Conservation (phyloP, 2,888 invertebrate genomes). For the Eretmocerus hayati region DNA sequence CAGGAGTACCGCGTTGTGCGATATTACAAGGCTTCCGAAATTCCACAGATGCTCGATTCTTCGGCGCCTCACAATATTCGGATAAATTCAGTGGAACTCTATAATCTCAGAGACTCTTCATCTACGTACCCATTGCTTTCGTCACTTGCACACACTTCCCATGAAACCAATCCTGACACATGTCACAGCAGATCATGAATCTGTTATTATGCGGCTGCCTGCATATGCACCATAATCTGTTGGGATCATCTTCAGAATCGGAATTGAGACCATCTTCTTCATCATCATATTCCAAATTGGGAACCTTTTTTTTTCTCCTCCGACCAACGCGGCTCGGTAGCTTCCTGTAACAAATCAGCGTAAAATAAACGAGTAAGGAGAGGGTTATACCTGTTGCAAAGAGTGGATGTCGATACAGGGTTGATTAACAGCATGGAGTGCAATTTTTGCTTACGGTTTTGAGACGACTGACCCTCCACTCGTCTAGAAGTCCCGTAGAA, state of each 20-base stretch:
- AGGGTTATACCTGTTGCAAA: no score
- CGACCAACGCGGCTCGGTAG: constrained; percentile 11
- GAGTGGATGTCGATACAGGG: no score
- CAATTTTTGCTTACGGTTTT: no score
- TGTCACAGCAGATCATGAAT: constrained; percentile 96
- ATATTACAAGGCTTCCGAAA: no score
- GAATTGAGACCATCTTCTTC: constrained; percentile 53
- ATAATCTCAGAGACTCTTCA: no score
- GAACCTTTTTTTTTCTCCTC: constrained; percentile 22
- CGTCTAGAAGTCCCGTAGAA: no score
- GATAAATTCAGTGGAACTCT: no score
- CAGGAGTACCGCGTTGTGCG: no score
- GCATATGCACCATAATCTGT: constrained; percentile 91
- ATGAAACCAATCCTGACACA: constrained; percentile 95
- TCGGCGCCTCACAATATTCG: no score
- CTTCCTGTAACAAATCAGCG: constrained; percentile 21
- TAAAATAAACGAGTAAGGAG: background rate
- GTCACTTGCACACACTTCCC: constrained; percentile 95
- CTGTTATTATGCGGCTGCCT: constrained; percentile 90
- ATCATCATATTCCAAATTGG: constrained; percentile 47
- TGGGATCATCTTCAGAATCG: constrained; percentile 89
- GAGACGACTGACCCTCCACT: no score
- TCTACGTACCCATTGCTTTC: constrained; percentile 69
- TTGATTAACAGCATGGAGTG: no score
- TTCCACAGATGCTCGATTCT: no score